These are phyloP conservation scores for Schizaphis graminum DNA, from an alignment of 2,888 invertebrate species.

Conservation along the genomic window DNA sequence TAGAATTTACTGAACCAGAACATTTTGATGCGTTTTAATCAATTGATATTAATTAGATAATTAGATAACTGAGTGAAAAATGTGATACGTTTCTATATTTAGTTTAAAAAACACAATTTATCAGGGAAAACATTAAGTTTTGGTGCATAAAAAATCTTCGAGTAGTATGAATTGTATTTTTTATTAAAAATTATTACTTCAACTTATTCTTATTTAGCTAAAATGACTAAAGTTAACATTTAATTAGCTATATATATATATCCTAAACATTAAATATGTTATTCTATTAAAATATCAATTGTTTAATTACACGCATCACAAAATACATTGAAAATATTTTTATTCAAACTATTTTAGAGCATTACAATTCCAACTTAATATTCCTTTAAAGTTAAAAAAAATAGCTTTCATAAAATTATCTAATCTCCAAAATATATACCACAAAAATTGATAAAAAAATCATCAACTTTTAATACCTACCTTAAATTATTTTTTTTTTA, in stretches of 20 bases:
- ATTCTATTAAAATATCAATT: background rate
- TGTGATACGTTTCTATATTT: too few relatives aligned
- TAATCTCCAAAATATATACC: background rate
- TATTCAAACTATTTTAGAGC: background rate
- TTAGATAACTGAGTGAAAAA: too few relatives aligned
- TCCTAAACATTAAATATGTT: background rate
- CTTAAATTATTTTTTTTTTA: conserved; percentile 21
- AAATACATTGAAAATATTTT: background rate
- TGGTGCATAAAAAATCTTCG: too few relatives aligned
- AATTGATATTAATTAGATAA: too few relatives aligned
- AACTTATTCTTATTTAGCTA: too few relatives aligned
- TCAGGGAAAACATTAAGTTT: too few relatives aligned
- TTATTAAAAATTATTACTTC: too few relatives aligned
- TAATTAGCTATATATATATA: background rate
- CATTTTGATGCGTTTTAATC: too few relatives aligned
- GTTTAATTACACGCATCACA: background rate
- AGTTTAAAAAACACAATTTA: too few relatives aligned
- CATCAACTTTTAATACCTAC: background rate
- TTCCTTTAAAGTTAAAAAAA: background rate
- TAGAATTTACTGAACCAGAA: too few relatives aligned
- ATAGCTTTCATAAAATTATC: background rate
- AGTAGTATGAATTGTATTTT: too few relatives aligned
- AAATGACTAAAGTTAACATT: background rate
- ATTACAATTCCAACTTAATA: background rate
- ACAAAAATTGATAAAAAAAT: background rate